Evolutionary conservation across 2,888 invertebrate genomes (phyloP).

Genomic region (Argynnis bischoffii): DNA sequence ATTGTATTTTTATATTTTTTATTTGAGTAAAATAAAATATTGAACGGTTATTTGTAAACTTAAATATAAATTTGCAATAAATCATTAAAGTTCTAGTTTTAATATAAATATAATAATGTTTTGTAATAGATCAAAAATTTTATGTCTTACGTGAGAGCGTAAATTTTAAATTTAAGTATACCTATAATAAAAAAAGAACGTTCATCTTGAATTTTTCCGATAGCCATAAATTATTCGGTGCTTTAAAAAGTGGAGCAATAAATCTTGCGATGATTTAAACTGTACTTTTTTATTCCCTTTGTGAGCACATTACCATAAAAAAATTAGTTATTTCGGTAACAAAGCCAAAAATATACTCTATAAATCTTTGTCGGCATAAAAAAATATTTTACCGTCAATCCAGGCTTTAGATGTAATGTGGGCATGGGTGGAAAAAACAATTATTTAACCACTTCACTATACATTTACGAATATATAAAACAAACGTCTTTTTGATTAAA

Average conservation of each 20-base stretch:
- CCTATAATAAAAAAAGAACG: background rate
- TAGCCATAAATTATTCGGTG: slow-evolving; percentile 11
- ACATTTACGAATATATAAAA: slow-evolving; percentile 52
- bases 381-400: slow-evolving; percentile 71
- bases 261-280: slow-evolving; percentile 19
- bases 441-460: slow-evolving; percentile 58
- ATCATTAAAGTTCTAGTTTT: no score
- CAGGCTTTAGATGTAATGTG: slow-evolving; percentile 76
- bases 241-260: slow-evolving; percentile 11
- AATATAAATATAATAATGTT: no score
- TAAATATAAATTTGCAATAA: no score
- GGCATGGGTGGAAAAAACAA: slow-evolving; percentile 64
- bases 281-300: slow-evolving; percentile 15
- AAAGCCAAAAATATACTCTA: slow-evolving; percentile 53
- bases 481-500: slow-evolving; percentile 47
- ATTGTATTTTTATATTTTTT: no score
- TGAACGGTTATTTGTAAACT: no score
- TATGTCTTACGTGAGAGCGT: background rate
- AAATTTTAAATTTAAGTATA: slow-evolving; percentile 2
- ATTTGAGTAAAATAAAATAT: no score
- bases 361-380: slow-evolving; percentile 33
- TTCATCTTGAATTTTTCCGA: slow-evolving; percentile 15
- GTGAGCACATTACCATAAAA: slow-evolving; percentile 19
- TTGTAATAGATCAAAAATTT: no score
- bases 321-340: slow-evolving; percentile 53